Percentiles rank a stretch among this genome's conserved stretches.
These are phyloP conservation scores for Oxyruncus cristatus DNA, from an alignment of 2,113 vertebrate genomes.

Conservation along the genomic window DNA sequence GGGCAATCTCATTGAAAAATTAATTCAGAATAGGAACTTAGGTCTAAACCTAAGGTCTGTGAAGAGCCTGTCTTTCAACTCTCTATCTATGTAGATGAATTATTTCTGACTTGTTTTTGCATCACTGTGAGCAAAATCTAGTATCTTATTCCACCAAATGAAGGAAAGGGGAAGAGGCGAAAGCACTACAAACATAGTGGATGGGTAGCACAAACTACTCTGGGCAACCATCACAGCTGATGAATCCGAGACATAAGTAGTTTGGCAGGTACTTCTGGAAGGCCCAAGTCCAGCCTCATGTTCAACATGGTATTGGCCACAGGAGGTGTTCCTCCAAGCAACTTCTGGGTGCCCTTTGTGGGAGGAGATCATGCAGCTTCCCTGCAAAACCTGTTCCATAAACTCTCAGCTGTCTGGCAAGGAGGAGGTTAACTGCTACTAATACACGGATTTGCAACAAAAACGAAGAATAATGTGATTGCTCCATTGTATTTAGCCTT, in stretches of 20 bases:
- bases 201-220: neutral
- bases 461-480: neutral
- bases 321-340: neutral
- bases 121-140: neutral
- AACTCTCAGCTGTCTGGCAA: neutral
- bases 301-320: rapidly evolving
- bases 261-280: neutral
- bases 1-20: neutral
- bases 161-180: neutral
- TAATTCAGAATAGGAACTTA: neutral
- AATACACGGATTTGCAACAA: neutral
- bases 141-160: neutral
- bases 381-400: rapidly evolving
- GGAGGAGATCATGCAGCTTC: neutral
- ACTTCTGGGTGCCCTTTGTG: neutral
- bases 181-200: neutral
- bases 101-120: neutral
- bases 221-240: neutral
- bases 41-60: neutral
- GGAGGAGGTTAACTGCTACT: neutral
- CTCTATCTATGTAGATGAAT: neutral
- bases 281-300: neutral
- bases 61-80: neutral
- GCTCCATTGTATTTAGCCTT: neutral
- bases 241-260: neutral